Evolutionary conservation across 2,113 vertebrate genomes (phyloP), one percentile per base, ranked within the genome.

Genomic region (Clarias macrocephalus): DNA sequence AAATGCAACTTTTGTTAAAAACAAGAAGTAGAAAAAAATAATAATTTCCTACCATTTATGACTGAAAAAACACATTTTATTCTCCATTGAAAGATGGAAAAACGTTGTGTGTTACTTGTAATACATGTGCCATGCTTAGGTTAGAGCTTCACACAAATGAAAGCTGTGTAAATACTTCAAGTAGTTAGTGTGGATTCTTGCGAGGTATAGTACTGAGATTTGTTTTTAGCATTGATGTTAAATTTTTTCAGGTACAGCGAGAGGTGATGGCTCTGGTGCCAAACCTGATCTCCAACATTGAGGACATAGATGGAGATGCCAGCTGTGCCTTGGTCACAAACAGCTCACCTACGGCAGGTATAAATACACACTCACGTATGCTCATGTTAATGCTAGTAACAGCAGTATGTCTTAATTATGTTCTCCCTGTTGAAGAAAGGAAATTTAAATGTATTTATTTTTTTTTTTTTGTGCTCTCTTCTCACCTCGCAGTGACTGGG

Each of bases 271-370:
- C 73, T 37, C 68, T 92, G 73, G 90, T 91, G 10, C 91, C 91
- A 37, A 92, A 90, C 85, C 87, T 92, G 28, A 91, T 91, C 28
- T 86, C 89, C 70, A 90, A 90, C 70, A 60, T 91, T 80, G 91
- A 92, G 82, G 90, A 90, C 52, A 57, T 90, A 18, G 90, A 91
- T 82, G 91, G 87, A 77, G 90, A 92, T 79, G 63, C 65, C 48
- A 89, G 88, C 57, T 89, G 84, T 80, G 52, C n/a, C 48, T 85
- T 83, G 6, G 85, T 85, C 21, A 87, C 85, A 81, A 82, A 87
- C 18, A 65, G 72, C 52, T 91, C 90, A 59, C 90, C 90, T 65
- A 87, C 87, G 18, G 66, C 88, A 80, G 88, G 90, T 91, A 85
- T 57, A 80, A 37, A 93, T 13, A 56, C 75, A 79, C 76, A 30